phyloP scores from a whole-genome alignment of 2,888 invertebrate genomes.

The Tinea trinotella region DNA sequence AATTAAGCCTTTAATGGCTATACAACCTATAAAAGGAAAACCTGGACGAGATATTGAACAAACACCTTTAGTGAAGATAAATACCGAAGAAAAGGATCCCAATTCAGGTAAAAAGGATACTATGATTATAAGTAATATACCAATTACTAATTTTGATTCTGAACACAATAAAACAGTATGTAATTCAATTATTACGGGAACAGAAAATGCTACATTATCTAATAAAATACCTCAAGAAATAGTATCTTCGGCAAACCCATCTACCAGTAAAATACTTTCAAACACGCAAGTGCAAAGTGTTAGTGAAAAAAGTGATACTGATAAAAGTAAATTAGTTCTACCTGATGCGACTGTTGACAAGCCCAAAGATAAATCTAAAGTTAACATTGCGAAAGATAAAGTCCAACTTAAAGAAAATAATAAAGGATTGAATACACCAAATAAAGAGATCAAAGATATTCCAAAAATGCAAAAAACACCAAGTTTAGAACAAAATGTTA shows the following conservation, averaged over 20 bases:
- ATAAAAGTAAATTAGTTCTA: background rate
- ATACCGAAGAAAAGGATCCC: background rate
- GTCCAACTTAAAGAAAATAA: background rate
- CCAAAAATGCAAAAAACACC: background rate
- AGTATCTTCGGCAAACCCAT: background rate
- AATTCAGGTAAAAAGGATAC: background rate
- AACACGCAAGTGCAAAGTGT: background rate
- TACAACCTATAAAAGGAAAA: background rate
- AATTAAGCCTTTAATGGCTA: background rate
- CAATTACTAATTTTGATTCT: background rate
- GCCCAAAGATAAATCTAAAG: background rate
- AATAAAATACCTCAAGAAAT: background rate
- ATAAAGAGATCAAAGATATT: slow-evolving; percentile 2
- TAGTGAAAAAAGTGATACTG: background rate
- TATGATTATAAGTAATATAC: background rate
- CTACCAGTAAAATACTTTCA: background rate
- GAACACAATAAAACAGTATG: background rate
- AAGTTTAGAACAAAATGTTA: background rate
- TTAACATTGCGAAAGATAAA: background rate
- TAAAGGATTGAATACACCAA: background rate
- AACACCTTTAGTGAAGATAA: background rate
- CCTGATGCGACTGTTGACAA: background rate
- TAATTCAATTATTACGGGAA: background rate
- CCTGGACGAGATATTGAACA: background rate
- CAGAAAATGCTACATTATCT: background rate